phyloP scores from a whole-genome alignment of 1,140 invertebrate species.

The Halictus rubicundus region DNA sequence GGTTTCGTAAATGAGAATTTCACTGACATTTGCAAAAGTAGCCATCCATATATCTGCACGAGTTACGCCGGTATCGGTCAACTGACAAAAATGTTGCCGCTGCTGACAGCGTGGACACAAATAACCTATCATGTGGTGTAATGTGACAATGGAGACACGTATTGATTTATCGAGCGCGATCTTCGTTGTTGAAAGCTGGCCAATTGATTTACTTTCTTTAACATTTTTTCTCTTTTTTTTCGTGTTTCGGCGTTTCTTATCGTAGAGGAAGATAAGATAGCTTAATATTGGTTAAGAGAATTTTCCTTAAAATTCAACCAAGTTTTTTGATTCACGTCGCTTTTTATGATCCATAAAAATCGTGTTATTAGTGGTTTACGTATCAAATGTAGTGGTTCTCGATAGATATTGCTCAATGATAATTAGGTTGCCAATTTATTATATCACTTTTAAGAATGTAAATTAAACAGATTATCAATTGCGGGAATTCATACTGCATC shows the following conservation, averaged over 20 bases:
- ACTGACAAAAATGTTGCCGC: background rate
- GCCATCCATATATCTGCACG: background rate
- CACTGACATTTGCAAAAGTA: slow-evolving; percentile 37
- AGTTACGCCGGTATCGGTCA: slow-evolving; percentile 2
- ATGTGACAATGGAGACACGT: slow-evolving; percentile 12
- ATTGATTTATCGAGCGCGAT: background rate
- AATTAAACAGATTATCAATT: too few species aligned
- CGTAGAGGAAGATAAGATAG: background rate
- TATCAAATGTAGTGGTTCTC: background rate
- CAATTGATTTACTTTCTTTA: background rate
- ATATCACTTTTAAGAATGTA: too few species aligned
- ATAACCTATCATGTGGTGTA: slow-evolving; percentile 25
- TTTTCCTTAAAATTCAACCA: too few species aligned
- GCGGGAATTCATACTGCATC: too few species aligned
- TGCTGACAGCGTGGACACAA: background rate
- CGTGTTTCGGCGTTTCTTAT: background rate
- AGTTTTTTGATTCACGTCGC: background rate
- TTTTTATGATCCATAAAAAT: background rate
- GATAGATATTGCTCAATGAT: background rate
- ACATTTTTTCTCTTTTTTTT: background rate
- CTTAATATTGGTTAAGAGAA: too few species aligned
- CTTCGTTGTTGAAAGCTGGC: background rate
- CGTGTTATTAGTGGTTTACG: background rate
- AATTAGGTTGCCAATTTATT: too few species aligned
- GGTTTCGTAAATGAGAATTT: slow-evolving; percentile 41